Conservation (phyloP, 2,888 invertebrate species). For the Thysanoteuthis rhombus region DNA sequence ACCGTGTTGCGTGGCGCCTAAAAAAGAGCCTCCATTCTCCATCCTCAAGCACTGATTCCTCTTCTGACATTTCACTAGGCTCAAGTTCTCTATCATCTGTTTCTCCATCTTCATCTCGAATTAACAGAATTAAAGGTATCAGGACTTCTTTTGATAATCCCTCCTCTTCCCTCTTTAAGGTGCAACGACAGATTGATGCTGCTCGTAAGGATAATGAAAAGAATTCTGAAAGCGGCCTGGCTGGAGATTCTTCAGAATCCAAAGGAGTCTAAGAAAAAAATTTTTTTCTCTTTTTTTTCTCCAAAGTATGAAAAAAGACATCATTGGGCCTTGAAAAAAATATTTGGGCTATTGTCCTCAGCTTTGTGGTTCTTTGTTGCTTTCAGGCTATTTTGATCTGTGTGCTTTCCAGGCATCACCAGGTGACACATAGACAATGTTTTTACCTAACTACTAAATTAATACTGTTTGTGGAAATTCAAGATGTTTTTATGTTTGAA, state of each 20-base stretch:
- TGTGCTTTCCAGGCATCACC: not conserved
- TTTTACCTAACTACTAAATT: not conserved
- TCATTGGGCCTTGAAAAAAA: not conserved
- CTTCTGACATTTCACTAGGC: not conserved
- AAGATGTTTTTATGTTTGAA: not conserved
- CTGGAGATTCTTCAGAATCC: not conserved
- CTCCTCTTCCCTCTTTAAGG: conserved; percentile 27
- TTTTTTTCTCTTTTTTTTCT: too few relatives aligned
- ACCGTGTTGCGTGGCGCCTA: not conserved
- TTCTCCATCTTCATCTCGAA: not conserved
- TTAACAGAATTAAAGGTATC: not conserved
- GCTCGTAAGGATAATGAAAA: not conserved
- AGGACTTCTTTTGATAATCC: not conserved
- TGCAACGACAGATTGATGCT: conserved; percentile 12
- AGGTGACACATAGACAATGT: not conserved
- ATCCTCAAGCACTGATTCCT: not conserved
- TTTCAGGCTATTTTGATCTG: conserved; percentile 12
- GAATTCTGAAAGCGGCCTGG: not conserved
- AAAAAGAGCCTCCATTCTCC: not conserved
- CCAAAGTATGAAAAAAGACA: not conserved
- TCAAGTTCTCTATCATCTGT: not conserved
- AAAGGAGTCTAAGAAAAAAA: not conserved
- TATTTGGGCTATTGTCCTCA: not conserved
- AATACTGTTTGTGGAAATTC: not conserved
- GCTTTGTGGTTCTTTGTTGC: not conserved